These are phyloP conservation scores for Oryzias celebensis DNA, from an alignment of 2,113 vertebrate genomes.

Conservation along the genomic window DNA sequence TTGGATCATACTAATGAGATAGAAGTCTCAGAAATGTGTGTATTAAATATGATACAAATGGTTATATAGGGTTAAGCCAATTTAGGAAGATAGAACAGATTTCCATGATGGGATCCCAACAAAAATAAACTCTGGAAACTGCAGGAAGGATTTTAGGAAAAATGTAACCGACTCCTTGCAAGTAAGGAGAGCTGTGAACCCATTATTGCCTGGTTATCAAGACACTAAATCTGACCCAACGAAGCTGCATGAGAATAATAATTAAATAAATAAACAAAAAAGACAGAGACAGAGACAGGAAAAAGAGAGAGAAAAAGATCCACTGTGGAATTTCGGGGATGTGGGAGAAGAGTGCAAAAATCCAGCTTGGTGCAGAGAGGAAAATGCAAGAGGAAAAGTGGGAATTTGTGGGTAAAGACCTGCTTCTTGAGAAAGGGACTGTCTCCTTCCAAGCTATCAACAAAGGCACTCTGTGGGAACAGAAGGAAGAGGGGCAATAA, in stretches of 20 bases:
- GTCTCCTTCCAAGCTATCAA: slow-evolving; percentile 88
- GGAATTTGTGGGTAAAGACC: slow-evolving; percentile 79
- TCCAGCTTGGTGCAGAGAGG: slow-evolving; percentile 72
- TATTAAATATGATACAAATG: no score
- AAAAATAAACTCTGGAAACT: no score
- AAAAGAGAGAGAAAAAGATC: neutral
- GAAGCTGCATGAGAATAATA: neutral
- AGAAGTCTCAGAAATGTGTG: no score
- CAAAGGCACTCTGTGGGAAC: slow-evolving; percentile 85
- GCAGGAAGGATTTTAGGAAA: no score
- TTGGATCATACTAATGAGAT: no score
- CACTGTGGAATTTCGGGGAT: slow-evolving; percentile 9
- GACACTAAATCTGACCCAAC: neutral
- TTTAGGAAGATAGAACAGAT: no score
- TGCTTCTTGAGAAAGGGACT: slow-evolving; percentile 85
- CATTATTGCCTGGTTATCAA: no score
- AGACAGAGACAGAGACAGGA: neutral
- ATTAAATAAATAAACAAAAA: neutral
- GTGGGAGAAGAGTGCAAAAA: slow-evolving; percentile 63
- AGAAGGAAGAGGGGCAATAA: slow-evolving; percentile 79
- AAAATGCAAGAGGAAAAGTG: slow-evolving; percentile 66
- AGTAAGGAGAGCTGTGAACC: no score
- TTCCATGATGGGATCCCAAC: no score
- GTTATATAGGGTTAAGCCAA: no score
- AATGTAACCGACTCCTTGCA: no score